Base-by-base conservation (phyloP, 2,797 vertebrate species). In the Anniella stebbinsi region DNA sequence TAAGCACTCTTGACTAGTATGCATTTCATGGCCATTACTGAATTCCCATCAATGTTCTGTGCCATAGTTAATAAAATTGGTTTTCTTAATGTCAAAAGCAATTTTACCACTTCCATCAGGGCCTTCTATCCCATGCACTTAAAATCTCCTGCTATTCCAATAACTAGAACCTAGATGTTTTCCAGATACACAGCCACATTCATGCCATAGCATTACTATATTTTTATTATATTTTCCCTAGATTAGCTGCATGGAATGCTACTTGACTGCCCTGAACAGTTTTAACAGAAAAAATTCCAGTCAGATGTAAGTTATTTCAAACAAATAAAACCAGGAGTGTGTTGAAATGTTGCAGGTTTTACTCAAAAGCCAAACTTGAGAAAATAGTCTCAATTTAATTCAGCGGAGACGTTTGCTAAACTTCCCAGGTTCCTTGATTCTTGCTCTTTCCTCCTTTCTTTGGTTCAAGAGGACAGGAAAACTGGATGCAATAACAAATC, bases 401-500 rank as follows among this genome's bases (percentile, higher is more conserved):
- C 54, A 85, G 13, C 21, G 41, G 87, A 93, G 67, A 15, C 15
- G 21, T 54, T 89, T 72, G 60, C 25, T 93, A 91, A 94, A 91
- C 18, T 70, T 78, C 41, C 73, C 30, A 63, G 76, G 9, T 17
- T 36, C 23, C 36, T 80, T 80, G 57, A 25, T 28, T 80, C 75
- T 69, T 63, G 2, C 23, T 72, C 18, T 86, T 70, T 93, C 85
- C 13, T 30, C 21, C 87, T 92, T 87, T 51, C 81, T 45, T 88
- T 93, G 66, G 83, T 78, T 76, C 73, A 89, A 33, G 12, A 11
- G 4, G 28, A 57, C 21, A 30, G 36, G 67, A 17, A 30, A 63
- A 75, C 25, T 63, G 10, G 48, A 76, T 38, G 9, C 33, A 38
- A 60, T 51, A 84, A 73, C 12, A 81, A 72, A 73, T 21, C 33